Evolutionary conservation across 2,888 invertebrate species (phyloP).

Genomic region (Meteorus cinctellus): DNA sequence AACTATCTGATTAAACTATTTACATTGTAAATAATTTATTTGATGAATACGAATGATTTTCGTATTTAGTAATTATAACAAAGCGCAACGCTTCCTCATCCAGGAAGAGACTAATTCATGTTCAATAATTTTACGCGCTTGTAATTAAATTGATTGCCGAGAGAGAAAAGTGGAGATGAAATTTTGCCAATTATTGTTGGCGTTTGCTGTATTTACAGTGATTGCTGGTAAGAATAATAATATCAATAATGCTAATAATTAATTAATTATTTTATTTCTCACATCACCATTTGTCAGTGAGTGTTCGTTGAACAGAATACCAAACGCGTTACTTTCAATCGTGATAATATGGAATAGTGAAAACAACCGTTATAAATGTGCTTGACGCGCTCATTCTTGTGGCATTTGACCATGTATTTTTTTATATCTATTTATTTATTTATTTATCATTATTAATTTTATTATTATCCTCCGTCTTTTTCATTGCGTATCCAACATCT

Average conservation of each 20-base stretch:
- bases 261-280: slow-evolving; percentile 15
- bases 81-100: not conserved
- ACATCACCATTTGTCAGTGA: slow-evolving; percentile 4
- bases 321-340: slow-evolving; percentile 5
- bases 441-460: no score
- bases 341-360: slow-evolving; percentile 40
- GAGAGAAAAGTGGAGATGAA: slow-evolving; percentile 46
- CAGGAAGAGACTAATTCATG: not conserved
- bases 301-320: not conserved
- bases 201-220: slow-evolving; percentile 53
- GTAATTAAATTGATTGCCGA: slow-evolving; percentile 8
- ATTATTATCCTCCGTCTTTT: not conserved
- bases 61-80: not conserved
- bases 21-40: not conserved
- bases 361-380: slow-evolving; percentile 44
- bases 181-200: slow-evolving; percentile 52
- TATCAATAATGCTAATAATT: not conserved
- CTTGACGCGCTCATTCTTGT: not conserved
- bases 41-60: slow-evolving; percentile 1
- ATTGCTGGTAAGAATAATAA: slow-evolving; percentile 51
- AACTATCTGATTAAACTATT: not conserved
- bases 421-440: slow-evolving; percentile 13
- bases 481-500: not conserved
- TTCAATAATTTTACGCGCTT: slow-evolving; percentile 8
- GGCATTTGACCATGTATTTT: slow-evolving; percentile 19